Evolutionary conservation across 2,888 invertebrate genomes (phyloP).

Genomic region (Liopterus haemorrhoidalis): DNA sequence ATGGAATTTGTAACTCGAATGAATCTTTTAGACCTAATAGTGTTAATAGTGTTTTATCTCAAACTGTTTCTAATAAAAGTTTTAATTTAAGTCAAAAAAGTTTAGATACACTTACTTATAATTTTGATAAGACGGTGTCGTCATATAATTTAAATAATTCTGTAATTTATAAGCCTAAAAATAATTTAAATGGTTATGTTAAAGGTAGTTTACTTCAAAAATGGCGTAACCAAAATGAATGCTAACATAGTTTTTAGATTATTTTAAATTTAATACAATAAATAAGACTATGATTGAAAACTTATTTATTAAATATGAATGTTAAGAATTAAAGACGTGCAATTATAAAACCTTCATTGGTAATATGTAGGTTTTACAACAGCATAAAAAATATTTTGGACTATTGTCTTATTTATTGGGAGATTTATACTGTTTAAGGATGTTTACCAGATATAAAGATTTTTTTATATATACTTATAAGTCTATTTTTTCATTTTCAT

Average conservation of each 20-base stretch:
- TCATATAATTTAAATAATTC: constrained; percentile 13
- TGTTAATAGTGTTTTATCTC: constrained; percentile 11
- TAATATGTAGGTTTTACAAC: too few relatives aligned
- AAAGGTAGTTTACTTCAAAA: constrained; percentile 18
- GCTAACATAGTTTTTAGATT: not conserved
- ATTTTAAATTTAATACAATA: not conserved
- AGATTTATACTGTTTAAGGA: too few relatives aligned
- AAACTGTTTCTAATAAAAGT: constrained; percentile 13
- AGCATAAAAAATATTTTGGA: too few relatives aligned
- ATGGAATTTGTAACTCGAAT: constrained; percentile 8
- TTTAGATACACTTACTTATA: too few relatives aligned
- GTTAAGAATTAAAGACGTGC: too few relatives aligned
- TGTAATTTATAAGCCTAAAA: constrained; percentile 10
- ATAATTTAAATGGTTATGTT: constrained; percentile 3
- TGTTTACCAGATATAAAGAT: too few relatives aligned
- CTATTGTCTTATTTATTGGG: too few relatives aligned
- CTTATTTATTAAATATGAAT: too few relatives aligned
- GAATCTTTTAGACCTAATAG: constrained; percentile 9
- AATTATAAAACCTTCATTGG: too few relatives aligned
- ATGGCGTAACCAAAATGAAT: constrained; percentile 5
- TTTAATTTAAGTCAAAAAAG: constrained; percentile 5
- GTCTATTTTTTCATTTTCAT: too few relatives aligned
- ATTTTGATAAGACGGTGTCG: not conserved
- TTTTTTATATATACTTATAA: too few relatives aligned
- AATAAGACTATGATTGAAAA: too few relatives aligned